Base-by-base conservation (phyloP, 2,113 vertebrate genomes). In the Calidris pygmaea region DNA sequence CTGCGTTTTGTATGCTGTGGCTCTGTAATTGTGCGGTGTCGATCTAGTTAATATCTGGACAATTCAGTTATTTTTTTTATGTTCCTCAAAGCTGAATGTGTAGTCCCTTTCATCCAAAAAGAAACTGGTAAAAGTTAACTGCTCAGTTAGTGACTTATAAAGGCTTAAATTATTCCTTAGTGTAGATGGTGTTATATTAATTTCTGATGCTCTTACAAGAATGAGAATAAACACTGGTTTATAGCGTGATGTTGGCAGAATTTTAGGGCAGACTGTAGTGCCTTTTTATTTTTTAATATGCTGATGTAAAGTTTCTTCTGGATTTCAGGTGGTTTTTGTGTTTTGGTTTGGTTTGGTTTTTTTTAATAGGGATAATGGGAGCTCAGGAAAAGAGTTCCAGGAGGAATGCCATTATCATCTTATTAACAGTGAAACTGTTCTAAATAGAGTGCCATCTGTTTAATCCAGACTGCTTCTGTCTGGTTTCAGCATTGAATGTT, bases 371-470 rank as follows among this genome's bases (percentile, higher is more conserved):
- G 35, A 1, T 92, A 12, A 20, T 85, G 66, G 77, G 45, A 92
- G 17, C 0, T 0, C 65, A 16, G 60, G 77, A 87, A 70, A 85
- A 78, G 73, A 65, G 32, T 86, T 96, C 48, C 52, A 81, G 71
- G 17, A 94, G 85, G 71, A 92, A 75, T 85, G 87, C n/a, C n/a
- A 71, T 92, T 95, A 92, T 89, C 35, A 37, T 94, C 59, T 89
- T 95, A 85, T 88, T 95, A 94, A 58, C 73, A 89, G 76, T 56
- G 66, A 94, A 96, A 95, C n/a, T 70, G 55, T 93, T 94, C 87
- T 86, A 91, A 93, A 67, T 82, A 84, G 74, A 60, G 48, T 81
- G 66, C 92, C 96, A 95, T 96, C 78, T 91, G 95, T 92, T 96
- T 97, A 85, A 92, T 94, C 58, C 84, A 94, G 89, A 66, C 81